Evolutionary conservation across 37 sponge, comb jelly and placozoan genomes (phyloP), one percentile per base, ranked within the genome.

Genomic region (Ephydatia muelleri): DNA sequence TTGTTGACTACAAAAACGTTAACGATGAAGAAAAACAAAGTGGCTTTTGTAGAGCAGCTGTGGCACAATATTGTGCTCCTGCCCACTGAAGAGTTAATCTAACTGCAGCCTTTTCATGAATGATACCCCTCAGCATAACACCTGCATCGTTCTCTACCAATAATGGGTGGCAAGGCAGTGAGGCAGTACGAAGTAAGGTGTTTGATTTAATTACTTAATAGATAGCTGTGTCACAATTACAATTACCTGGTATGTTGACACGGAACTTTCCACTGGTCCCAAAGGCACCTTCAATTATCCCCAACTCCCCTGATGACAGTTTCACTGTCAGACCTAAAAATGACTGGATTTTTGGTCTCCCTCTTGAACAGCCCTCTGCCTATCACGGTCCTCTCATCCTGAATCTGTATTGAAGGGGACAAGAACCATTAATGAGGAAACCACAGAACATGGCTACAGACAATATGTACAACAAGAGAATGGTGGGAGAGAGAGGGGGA

Each of bases 261-360:
- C 95, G 89, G 48, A 91, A 87, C 81, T 98, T 98, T 37, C 98
- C 98, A 86, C 87, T 93, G 13, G 95, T 85, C 21, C 98, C 98
- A 92, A 98, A 98, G 13, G 92, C 71, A 12, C 98, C 94, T 38
- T 91, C 93, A 76, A 98, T 96, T 35, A 35, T 48, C 0, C 96
- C 98, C 25, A 32, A 28, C 66, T 95, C 95, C 23, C 93, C 95
- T 92, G 38, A 12, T 65, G 96, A 92, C 38, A 98, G 87, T 4
- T 49, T 49, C 35, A 98, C 98, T 71, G 74, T 83, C 70, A 96
- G 77, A 30, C 90, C 85, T 11, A n/a, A 36, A 86, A 98, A 98
- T 65, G 84, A 26, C 27, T 95, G 84, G 11, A 98, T n/a, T 91
- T 26, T 96, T 91, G 23, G 98, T 98, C 78, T 98, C 96, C 83